phyloP scores from a whole-genome alignment of 2,113 vertebrate genomes.

The Sinocyclocheilus anshuiensis region DNA sequence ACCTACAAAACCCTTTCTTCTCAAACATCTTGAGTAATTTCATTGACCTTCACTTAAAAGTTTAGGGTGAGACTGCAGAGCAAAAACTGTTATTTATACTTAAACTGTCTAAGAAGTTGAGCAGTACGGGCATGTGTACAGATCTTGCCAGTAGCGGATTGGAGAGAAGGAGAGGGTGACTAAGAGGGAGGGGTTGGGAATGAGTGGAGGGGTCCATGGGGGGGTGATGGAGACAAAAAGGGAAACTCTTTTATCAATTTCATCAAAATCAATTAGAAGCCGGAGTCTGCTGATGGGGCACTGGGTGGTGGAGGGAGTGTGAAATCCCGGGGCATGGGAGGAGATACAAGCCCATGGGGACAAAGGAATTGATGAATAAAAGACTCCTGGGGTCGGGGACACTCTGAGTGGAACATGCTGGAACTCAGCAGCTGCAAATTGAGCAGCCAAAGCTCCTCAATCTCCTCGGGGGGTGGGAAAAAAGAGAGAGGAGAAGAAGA shows the following conservation, averaged over 20 bases:
- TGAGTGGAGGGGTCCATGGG: neutral
- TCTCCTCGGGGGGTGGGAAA: conserved; percentile 48
- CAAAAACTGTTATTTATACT: conserved; percentile 64
- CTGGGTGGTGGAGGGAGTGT: conserved; percentile 65
- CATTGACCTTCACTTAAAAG: conserved; percentile 65
- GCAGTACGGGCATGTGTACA: conserved; percentile 18
- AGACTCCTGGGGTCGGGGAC: conserved; percentile 70
- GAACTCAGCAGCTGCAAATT: conserved; percentile 70
- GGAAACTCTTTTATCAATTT: conserved; percentile 50
- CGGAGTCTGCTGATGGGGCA: conserved; percentile 68
- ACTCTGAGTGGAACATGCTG: conserved; percentile 72
- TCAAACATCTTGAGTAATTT: no score
- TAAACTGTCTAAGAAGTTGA: conserved; percentile 66
- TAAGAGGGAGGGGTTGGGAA: neutral
- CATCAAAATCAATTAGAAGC: conserved; percentile 76
- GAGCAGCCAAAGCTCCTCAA: conserved; percentile 66
- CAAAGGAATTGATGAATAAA: conserved; percentile 74
- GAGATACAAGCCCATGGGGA: conserved; percentile 74
- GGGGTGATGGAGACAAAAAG: conserved; percentile 48
- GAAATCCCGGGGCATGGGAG: conserved; percentile 60
- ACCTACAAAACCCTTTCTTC: neutral
- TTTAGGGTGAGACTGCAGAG: conserved; percentile 71
- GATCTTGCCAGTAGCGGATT: conserved; percentile 39
- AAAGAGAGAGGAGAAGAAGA: conserved; percentile 47
- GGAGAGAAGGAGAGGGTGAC: neutral